Evolutionary conservation across 2,113 vertebrate species (phyloP).

Genomic region (Rhagologus leucostigma): DNA sequence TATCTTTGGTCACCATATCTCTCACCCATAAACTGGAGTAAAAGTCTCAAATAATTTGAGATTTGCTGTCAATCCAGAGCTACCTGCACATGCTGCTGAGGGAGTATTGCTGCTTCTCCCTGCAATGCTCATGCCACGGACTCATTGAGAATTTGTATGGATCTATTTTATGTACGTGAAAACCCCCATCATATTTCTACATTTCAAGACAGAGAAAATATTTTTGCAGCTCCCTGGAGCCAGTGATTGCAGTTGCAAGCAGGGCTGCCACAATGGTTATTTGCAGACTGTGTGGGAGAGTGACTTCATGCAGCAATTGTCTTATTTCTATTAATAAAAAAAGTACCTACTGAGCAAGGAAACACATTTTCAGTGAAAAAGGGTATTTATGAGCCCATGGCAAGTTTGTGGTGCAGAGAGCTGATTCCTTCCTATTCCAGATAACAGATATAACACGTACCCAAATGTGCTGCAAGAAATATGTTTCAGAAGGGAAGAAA

Average conservation of each 20-base stretch:
- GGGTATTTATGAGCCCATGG: not conserved
- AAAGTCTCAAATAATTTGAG: not conserved
- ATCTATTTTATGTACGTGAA: not conserved
- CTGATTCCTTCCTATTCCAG: not conserved
- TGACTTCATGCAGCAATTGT: not conserved
- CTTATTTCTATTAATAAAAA: not conserved
- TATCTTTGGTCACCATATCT: not conserved
- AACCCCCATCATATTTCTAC: fast-evolving
- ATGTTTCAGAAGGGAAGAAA: not conserved
- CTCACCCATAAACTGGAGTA: not conserved
- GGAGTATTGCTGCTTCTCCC: not conserved
- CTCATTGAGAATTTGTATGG: not conserved
- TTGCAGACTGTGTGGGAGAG: not conserved
- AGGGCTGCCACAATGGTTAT: not conserved
- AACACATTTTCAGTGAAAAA: not conserved
- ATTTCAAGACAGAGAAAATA: not conserved
- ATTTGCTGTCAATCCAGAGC: not conserved
- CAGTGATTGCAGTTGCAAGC: not conserved
- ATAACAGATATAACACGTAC: not conserved
- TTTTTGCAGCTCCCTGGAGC: not conserved
- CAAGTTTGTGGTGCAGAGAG: not conserved
- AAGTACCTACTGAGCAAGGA: not conserved
- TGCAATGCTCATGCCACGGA: not conserved
- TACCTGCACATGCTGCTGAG: not conserved
- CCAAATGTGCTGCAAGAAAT: not conserved